These are phyloP conservation scores for Actenoides hombroni DNA, from an alignment of 2,113 vertebrate genomes.

Conservation along the genomic window DNA sequence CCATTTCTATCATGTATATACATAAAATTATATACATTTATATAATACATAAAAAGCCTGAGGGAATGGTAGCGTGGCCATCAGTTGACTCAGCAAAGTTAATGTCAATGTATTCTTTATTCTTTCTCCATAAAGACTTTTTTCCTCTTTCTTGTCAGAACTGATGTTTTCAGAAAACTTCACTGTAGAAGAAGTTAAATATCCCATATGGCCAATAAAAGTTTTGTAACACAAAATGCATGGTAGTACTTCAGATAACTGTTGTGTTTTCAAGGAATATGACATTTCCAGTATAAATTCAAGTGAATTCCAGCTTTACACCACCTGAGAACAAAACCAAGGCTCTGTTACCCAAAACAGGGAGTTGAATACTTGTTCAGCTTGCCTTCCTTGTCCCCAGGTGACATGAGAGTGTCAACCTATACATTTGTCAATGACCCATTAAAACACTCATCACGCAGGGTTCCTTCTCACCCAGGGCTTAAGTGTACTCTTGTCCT, in stretches of 20 bases:
- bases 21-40: no score
- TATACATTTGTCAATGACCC: background rate
- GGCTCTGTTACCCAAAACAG: background rate
- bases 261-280: background rate
- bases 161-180: background rate
- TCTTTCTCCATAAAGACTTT: background rate
- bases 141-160: background rate
- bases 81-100: background rate
- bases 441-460: background rate
- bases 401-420: background rate
- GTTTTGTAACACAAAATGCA: accelerated
- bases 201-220: background rate
- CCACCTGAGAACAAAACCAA: background rate
- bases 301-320: background rate
- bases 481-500: background rate
- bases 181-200: background rate
- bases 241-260: background rate
- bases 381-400: background rate
- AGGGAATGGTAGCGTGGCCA: background rate
- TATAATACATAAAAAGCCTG: no score
- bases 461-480: background rate
- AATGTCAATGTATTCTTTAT: background rate
- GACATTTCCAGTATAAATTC: background rate
- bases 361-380: background rate
- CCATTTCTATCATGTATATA: background rate